These are phyloP conservation scores for Pocota personata DNA, from an alignment of 2,888 invertebrate genomes.

Conservation along the genomic window DNA sequence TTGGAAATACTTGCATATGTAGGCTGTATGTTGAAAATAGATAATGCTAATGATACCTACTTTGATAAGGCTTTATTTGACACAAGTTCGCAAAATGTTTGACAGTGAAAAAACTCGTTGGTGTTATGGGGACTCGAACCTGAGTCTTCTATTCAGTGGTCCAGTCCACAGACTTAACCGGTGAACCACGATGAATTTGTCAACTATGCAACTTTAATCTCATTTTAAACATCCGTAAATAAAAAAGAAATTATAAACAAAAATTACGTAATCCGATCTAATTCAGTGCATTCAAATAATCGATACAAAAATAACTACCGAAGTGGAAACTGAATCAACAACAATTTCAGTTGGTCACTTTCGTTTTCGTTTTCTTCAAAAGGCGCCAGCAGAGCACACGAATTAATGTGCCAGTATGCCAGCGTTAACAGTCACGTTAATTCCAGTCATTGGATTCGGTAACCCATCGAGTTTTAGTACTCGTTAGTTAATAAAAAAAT, in stretches of 20 bases:
- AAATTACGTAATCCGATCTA: constrained; percentile 5
- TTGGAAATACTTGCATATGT: too few species aligned
- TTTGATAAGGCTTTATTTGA: too few species aligned
- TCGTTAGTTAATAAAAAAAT: not conserved
- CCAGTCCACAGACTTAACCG: too few species aligned
- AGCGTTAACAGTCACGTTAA: not conserved
- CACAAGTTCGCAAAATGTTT: too few species aligned
- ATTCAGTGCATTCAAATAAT: constrained; percentile 18
- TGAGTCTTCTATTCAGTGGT: too few species aligned
- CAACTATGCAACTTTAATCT: not conserved
- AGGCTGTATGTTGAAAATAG: too few species aligned
- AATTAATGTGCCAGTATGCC: not conserved
- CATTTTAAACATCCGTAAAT: not conserved
- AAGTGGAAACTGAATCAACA: not conserved
- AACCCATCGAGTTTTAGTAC: too few species aligned
- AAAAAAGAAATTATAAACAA: not conserved
- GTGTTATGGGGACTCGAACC: too few species aligned
- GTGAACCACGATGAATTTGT: too few species aligned
- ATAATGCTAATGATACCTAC: too few species aligned
- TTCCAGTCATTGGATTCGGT: constrained; percentile 5
- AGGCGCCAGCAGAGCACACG: not conserved
- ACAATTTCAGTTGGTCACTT: constrained; percentile 6
- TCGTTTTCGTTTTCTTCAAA: constrained; percentile 26
- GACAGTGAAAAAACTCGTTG: too few species aligned
- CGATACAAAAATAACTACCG: not conserved